Conservation (phyloP, 1,140 invertebrate genomes). For the Ostrea denselamellosa region DNA sequence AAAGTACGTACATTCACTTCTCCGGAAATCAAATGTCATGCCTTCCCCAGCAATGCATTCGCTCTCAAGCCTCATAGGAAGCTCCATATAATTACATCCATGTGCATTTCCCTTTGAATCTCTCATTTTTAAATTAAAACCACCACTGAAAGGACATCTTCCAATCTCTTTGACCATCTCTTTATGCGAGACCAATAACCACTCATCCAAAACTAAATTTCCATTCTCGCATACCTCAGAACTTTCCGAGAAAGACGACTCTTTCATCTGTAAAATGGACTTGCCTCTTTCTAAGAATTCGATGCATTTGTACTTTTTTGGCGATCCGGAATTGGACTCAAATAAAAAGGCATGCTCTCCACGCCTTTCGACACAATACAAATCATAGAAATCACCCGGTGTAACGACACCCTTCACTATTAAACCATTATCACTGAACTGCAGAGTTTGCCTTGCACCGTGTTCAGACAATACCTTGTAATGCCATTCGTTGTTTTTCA, state of each 20-base stretch:
- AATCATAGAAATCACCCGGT: background rate
- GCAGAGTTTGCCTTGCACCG: background rate
- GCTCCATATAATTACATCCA: conserved; percentile 67
- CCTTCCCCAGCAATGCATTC: conserved; percentile 70
- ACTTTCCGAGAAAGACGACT: conserved; percentile 50
- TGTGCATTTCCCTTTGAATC: conserved; percentile 57
- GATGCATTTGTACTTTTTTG: conserved; percentile 44
- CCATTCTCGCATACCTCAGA: conserved; percentile 59
- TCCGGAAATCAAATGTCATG: conserved; percentile 64
- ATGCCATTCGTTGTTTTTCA: conserved; percentile 18
- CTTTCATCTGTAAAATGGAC: conserved; percentile 61
- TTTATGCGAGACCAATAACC: conserved; percentile 61
- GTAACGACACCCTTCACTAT: background rate
- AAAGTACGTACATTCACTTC: conserved; percentile 58
- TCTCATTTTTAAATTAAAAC: conserved; percentile 66
- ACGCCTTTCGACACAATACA: conserved; percentile 10
- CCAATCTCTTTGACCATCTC: conserved; percentile 56
- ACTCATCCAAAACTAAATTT: conserved; percentile 58
- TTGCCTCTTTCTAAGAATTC: conserved; percentile 53
- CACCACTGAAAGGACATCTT: conserved; percentile 64
- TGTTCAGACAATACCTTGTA: background rate
- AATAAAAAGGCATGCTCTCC: background rate
- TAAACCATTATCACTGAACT: background rate
- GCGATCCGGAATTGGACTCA: background rate
- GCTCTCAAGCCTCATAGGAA: conserved; percentile 69